These are phyloP conservation scores for Brachionus sp. DNA, from an alignment of 1,140 invertebrate genomes.

Conservation along the genomic window DNA sequence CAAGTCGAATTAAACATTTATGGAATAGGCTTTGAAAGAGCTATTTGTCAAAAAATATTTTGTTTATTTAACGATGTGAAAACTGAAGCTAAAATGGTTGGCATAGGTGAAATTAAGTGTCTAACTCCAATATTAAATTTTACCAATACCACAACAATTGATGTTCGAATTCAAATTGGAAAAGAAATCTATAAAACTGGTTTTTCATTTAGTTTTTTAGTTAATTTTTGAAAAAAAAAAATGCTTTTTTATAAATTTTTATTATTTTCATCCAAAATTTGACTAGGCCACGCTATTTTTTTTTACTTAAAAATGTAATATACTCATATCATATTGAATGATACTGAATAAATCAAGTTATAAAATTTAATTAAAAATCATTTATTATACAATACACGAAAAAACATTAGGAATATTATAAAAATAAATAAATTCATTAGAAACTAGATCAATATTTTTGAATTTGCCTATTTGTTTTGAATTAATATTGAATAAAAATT, in stretches of 20 bases:
- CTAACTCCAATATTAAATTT: not conserved
- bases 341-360: no score
- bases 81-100: not conserved
- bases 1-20: not conserved
- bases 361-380: not conserved
- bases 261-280: not conserved
- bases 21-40: slow-evolving; percentile 23
- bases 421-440: slow-evolving; percentile 3
- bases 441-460: slow-evolving; percentile 6
- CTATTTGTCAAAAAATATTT: not conserved
- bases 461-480: not conserved
- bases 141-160: not conserved
- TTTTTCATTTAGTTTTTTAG: not conserved
- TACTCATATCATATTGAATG: not conserved
- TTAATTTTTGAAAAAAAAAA: not conserved
- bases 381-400: not conserved
- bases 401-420: not conserved
- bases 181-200: not conserved
- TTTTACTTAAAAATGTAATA: not conserved
- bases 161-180: not conserved
- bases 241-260: not conserved
- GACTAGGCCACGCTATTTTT: not conserved
- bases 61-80: not conserved
- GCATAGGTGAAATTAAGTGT: slow-evolving; percentile 14
- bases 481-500: slow-evolving; percentile 12